These are phyloP conservation scores for Psix sp. DNA, from an alignment of 1,140 invertebrate genomes.

Conservation along the genomic window DNA sequence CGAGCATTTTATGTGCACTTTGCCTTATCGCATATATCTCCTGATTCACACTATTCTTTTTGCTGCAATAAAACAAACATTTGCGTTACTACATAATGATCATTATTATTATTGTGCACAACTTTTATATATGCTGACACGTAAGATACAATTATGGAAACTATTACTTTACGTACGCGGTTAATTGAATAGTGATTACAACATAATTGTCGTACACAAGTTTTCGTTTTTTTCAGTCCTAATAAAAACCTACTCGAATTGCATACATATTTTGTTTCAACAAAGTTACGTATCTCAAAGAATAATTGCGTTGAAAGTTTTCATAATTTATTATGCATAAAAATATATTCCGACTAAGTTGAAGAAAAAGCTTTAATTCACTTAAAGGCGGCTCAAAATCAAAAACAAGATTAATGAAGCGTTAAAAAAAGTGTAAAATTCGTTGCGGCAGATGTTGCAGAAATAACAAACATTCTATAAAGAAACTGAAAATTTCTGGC, in stretches of 20 bases:
- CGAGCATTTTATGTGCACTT: slow-evolving; percentile 47
- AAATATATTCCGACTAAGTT: no score
- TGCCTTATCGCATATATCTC: slow-evolving; percentile 45
- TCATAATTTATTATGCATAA: no score
- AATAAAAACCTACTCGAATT: no score
- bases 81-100: slow-evolving; percentile 45
- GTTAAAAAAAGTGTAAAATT: background rate
- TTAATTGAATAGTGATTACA: slow-evolving; percentile 5
- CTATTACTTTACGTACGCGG: slow-evolving; percentile 7
- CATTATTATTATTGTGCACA: slow-evolving; percentile 3
- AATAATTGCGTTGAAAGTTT: no score
- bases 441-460: background rate
- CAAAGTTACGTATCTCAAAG: no score
- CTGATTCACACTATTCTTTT: slow-evolving; percentile 42
- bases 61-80: slow-evolving; percentile 45
- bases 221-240: background rate
- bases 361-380: no score
- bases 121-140: slow-evolving; percentile 22
- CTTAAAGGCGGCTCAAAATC: no score
- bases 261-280: no score
- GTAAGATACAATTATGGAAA: slow-evolving; percentile 39
- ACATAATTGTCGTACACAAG: background rate
- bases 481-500: background rate
- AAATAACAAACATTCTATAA: background rate
- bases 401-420: background rate